Conservation (phyloP, 2,113 vertebrate species). For the Oncorhynchus kisutch region DNA sequence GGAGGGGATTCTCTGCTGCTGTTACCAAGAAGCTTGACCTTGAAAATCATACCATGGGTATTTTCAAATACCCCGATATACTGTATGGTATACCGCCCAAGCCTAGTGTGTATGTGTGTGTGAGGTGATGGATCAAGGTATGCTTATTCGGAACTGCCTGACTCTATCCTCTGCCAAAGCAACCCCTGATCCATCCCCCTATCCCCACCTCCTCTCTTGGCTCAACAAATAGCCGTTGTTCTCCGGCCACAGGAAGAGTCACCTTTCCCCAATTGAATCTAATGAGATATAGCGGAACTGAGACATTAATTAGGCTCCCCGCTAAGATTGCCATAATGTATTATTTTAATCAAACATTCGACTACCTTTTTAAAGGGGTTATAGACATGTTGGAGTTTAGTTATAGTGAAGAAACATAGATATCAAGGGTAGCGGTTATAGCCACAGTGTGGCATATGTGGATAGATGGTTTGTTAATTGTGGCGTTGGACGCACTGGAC, state of each 20-base stretch:
- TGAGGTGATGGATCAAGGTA: slow-evolving; percentile 63
- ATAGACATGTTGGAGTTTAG: neutral
- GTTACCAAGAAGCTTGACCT: too few relatives aligned
- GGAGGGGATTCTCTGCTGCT: too few relatives aligned
- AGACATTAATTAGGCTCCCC: slow-evolving; percentile 69
- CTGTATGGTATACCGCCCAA: too few relatives aligned
- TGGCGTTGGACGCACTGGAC: too few relatives aligned
- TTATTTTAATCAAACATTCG: slow-evolving; percentile 63
- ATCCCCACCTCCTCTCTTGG: slow-evolving; percentile 12
- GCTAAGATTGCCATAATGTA: slow-evolving; percentile 54
- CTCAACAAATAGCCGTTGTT: slow-evolving; percentile 59
- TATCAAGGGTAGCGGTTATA: neutral
- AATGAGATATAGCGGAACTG: slow-evolving; percentile 67
- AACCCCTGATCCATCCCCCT: slow-evolving; percentile 5
- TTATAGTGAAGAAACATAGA: neutral
- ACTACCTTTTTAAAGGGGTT: slow-evolving; percentile 16
- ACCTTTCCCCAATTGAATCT: slow-evolving; percentile 69
- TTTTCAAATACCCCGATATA: too few relatives aligned
- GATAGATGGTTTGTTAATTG: neutral
- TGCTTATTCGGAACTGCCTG: slow-evolving; percentile 29
- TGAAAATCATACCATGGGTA: too few relatives aligned
- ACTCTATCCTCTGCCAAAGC: slow-evolving; percentile 4
- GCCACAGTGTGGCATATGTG: neutral
- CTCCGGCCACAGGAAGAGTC: slow-evolving; percentile 52
- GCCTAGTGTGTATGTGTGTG: neutral